Percentiles rank a stretch among this genome's conserved stretches.
These are phyloP conservation scores for Serripes groenlandicus DNA, from an alignment of 2,888 invertebrate species.

Conservation along the genomic window DNA sequence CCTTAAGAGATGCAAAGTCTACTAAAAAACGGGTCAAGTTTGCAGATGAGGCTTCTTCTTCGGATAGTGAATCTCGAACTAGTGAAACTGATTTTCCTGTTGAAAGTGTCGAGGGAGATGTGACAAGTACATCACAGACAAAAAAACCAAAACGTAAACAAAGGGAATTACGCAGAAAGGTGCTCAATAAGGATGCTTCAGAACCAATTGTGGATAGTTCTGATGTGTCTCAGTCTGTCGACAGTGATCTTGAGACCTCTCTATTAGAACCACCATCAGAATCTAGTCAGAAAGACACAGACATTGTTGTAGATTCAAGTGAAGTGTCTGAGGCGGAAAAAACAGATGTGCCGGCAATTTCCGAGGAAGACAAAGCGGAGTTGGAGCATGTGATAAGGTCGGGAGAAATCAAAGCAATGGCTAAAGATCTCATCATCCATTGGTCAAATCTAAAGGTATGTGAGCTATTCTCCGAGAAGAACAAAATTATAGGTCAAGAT, in stretches of 20 bases:
- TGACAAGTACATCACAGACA: slow-evolving; percentile 60
- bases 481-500: no score
- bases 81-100: slow-evolving; percentile 54
- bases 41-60: slow-evolving; percentile 80
- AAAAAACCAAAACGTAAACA: slow-evolving; percentile 28
- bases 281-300: slow-evolving; percentile 57
- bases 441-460: slow-evolving; percentile 90
- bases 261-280: slow-evolving; percentile 39
- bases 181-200: slow-evolving; percentile 58
- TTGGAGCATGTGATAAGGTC: slow-evolving; percentile 47
- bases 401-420: slow-evolving; percentile 79
- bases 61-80: slow-evolving; percentile 80
- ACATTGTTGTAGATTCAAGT: slow-evolving; percentile 34
- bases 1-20: slow-evolving; percentile 59
- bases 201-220: slow-evolving; percentile 15
- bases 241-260: slow-evolving; percentile 23
- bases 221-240: slow-evolving; percentile 45
- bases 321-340: slow-evolving; percentile 11
- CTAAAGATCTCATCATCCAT: slow-evolving; percentile 89
- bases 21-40: slow-evolving; percentile 79
- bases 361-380: slow-evolving; percentile 57
- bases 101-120: slow-evolving; percentile 58
- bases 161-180: slow-evolving; percentile 61
- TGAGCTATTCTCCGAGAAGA: no score
- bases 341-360: slow-evolving; percentile 9